These are phyloP conservation scores for Gallinago nigripennis DNA, from an alignment of 2,797 vertebrate genomes.

Conservation along the genomic window DNA sequence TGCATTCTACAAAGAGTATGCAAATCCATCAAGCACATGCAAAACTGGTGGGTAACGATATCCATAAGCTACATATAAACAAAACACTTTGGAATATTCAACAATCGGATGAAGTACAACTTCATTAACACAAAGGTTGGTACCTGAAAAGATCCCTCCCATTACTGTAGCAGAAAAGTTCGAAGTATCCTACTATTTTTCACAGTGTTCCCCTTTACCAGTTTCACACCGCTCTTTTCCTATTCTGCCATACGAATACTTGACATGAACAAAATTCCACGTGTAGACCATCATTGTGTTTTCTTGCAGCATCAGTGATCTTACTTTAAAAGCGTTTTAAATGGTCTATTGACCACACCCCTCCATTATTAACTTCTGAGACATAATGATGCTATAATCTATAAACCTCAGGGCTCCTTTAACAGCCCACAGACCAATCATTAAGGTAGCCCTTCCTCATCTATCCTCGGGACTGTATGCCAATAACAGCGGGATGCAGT, in stretches of 20 bases:
- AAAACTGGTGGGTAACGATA: neutral
- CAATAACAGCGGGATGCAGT: neutral
- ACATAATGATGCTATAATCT: neutral
- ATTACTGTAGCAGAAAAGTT: neutral
- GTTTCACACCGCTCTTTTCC: rapidly evolving
- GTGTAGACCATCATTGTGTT: neutral
- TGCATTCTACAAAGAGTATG: neutral
- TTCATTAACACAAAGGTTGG: neutral
- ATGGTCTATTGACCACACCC: neutral
- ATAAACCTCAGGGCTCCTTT: neutral
- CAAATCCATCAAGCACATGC: neutral
- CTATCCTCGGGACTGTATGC: neutral
- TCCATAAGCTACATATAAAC: neutral
- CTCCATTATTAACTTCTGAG: neutral
- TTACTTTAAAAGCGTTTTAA: neutral
- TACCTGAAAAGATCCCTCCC: neutral
- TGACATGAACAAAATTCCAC: neutral
- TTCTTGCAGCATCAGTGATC: neutral
- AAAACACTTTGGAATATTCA: neutral
- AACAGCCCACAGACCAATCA: neutral
- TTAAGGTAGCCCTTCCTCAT: neutral
- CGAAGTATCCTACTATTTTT: neutral
- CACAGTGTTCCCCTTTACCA: neutral
- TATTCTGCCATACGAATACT: neutral
- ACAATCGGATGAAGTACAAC: neutral